Percentiles rank a stretch among this genome's conserved stretches.
These are phyloP conservation scores for Mycetomoellerius zeteki DNA, from an alignment of 1,140 invertebrate genomes.

Conservation along the genomic window DNA sequence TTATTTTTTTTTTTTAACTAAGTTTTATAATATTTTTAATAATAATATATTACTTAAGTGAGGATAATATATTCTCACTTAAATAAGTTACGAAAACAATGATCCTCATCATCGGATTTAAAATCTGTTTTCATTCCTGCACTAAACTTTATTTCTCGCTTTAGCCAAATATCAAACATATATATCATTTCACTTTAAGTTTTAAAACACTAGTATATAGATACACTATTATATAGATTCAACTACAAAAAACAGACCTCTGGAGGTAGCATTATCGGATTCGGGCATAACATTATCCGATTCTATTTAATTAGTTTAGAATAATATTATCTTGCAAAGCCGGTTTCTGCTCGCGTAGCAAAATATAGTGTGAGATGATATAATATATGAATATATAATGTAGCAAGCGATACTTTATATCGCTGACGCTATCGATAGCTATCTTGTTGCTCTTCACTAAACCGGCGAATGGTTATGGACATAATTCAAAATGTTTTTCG, in stretches of 20 bases:
- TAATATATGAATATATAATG: neutral
- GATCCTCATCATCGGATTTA: neutral
- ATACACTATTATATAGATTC: too few species aligned
- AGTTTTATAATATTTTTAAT: neutral
- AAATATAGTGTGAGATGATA: neutral
- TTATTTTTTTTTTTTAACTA: neutral
- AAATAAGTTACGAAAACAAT: neutral
- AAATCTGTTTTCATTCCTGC: too few species aligned
- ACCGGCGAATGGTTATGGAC: neutral
- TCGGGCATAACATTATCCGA: neutral
- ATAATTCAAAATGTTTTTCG: slow-evolving; percentile 50
- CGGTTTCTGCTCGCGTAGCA: neutral
- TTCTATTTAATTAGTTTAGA: slow-evolving; percentile 3
- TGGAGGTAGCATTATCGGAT: neutral
- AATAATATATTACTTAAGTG: neutral
- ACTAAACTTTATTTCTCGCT: too few species aligned
- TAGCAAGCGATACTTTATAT: neutral
- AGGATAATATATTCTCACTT: too few species aligned
- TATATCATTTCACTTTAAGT: too few species aligned
- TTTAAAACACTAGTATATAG: too few species aligned
- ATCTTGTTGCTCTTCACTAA: slow-evolving; percentile 8
- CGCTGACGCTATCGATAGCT: slow-evolving; percentile 6
- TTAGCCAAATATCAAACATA: too few species aligned
- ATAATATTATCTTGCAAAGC: neutral
- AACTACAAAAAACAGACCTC: too few species aligned